phyloP scores from a whole-genome alignment of 1,140 invertebrate species.

The Plodia interpunctella region DNA sequence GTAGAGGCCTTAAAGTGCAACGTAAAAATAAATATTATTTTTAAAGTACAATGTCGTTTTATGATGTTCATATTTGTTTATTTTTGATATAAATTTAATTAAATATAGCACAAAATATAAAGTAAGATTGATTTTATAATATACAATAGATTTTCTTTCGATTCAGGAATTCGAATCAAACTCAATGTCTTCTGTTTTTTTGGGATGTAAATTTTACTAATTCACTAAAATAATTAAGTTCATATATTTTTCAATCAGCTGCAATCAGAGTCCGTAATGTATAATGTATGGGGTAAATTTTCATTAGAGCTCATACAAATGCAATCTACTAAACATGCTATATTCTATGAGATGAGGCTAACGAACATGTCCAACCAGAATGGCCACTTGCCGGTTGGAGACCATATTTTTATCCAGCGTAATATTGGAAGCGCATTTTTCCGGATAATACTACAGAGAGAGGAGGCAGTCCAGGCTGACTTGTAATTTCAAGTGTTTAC shows the following conservation, averaged over 20 bases:
- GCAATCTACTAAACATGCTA: not conserved
- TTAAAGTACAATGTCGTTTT: not conserved
- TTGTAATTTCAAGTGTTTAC: constrained; percentile 76
- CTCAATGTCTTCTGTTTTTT: not conserved
- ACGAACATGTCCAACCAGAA: constrained; percentile 13
- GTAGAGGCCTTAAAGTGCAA: no score
- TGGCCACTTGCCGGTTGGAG: constrained; percentile 11
- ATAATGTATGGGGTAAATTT: not conserved
- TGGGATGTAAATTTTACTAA: not conserved
- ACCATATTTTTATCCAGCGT: constrained; percentile 53
- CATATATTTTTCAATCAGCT: no score
- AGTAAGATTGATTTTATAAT: not conserved
- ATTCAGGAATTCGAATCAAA: no score
- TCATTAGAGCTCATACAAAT: not conserved
- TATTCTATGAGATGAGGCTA: constrained; percentile 17
- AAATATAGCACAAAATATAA: not conserved
- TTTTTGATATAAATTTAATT: not conserved
- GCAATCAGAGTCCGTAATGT: not conserved
- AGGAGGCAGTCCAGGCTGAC: constrained; percentile 44
- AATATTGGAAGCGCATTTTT: constrained; percentile 71
- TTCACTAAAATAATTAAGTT: no score
- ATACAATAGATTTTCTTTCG: no score
- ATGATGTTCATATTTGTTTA: not conserved
- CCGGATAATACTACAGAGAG: constrained; percentile 22
- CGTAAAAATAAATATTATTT: not conserved